These are phyloP conservation scores for Siniperca chuatsi DNA, from an alignment of 2,113 vertebrate species.

Conservation along the genomic window DNA sequence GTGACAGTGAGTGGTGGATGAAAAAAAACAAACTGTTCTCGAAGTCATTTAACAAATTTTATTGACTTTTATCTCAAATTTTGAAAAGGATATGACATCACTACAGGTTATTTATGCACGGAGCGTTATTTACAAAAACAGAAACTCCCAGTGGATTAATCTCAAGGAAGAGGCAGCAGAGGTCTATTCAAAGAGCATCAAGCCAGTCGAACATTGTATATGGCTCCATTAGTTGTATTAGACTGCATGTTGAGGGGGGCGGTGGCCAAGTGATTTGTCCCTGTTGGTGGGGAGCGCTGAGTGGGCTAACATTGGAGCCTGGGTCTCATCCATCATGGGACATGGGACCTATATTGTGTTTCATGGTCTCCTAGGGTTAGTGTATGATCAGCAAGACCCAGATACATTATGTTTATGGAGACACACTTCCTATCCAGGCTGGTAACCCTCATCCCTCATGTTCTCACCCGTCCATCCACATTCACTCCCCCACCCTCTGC, in stretches of 20 bases:
- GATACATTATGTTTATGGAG: conserved; percentile 71
- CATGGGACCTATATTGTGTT: conserved; percentile 71
- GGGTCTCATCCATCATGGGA: conserved; percentile 77
- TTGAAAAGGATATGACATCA: conserved; percentile 4
- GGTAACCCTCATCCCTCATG: conserved; percentile 64
- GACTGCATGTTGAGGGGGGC: conserved; percentile 48
- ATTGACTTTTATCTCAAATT: conserved; percentile 14
- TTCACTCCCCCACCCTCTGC: conserved; percentile 12
- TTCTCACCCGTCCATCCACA: conserved; percentile 55
- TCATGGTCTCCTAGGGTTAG: conserved; percentile 60
- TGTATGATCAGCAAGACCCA: conserved; percentile 71
- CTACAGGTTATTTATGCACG: not conserved
- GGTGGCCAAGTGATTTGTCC: conserved; percentile 73
- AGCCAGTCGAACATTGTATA: conserved; percentile 48
- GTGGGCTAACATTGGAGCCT: conserved; percentile 65
- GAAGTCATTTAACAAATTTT: conserved; percentile 26
- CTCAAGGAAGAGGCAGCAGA: conserved; percentile 22
- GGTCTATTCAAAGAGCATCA: conserved; percentile 53
- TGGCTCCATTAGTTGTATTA: conserved; percentile 78
- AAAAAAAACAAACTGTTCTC: not conserved
- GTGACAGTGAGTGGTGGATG: conserved; percentile 24
- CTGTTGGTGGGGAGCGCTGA: conserved; percentile 65
- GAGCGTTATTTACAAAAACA: conserved; percentile 41
- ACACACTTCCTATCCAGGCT: conserved; percentile 51
- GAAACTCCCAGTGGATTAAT: conserved; percentile 40